Conservation (phyloP, 2,113 vertebrate species). For the Mesoclemmys tuberculata region DNA sequence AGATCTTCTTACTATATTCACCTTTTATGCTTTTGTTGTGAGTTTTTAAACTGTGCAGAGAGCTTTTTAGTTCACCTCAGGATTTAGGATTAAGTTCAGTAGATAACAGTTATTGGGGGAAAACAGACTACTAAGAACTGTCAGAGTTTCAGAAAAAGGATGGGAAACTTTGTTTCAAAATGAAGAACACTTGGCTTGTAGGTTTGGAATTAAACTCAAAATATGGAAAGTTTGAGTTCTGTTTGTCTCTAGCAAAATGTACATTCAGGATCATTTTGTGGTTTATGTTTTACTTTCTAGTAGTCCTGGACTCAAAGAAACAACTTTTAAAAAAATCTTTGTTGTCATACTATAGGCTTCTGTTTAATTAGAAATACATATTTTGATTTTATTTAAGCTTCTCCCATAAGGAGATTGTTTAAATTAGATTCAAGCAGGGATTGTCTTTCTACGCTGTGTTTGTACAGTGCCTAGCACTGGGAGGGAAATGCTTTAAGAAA, state of each 20-base stretch:
- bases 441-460: not conserved
- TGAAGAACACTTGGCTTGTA: not conserved
- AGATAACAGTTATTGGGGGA: not conserved
- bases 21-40: not conserved
- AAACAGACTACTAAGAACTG: conserved; percentile 14
- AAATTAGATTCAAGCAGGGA: not conserved
- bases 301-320: fast-evolving
- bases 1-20: conserved; percentile 32
- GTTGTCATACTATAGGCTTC: not conserved
- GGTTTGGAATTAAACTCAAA: not conserved
- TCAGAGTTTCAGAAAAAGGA: conserved; percentile 3
- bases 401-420: not conserved
- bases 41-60: conserved; percentile 39
- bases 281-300: not conserved
- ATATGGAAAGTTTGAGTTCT: not conserved
- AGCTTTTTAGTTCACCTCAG: conserved; percentile 1
- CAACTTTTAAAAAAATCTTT: not conserved
- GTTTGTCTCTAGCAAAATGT: not conserved
- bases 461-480: not conserved
- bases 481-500: not conserved
- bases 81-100: not conserved
- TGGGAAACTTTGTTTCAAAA: not conserved
- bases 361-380: not conserved
- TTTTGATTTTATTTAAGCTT: not conserved
- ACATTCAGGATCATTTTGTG: not conserved